Base-by-base conservation (phyloP, 2,888 invertebrate species). In the Rhopalosiphum nymphaeae region DNA sequence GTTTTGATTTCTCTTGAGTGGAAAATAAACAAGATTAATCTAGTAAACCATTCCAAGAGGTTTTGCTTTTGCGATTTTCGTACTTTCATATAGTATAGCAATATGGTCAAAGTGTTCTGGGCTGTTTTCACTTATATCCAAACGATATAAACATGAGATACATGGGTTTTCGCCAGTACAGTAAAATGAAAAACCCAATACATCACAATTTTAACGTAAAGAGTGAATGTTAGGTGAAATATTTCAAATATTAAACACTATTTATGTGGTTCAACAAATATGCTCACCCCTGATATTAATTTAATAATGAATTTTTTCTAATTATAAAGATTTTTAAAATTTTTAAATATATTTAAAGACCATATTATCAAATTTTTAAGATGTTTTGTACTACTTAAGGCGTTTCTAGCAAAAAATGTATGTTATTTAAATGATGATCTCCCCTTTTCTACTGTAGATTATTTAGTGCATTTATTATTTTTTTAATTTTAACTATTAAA, bases 211-310 rank as follows among this genome's bases (percentile, higher is more conserved):
- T 67, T n/a, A 16, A 67, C 5, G 67, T 26, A n/a, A n/a, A 67
- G 67, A 67, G 61, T 67, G n/a, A 67, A 67, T 61, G 29, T 29
- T 11, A 61, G 29, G 61, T 67, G n/a, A 67, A 67, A n/a, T 67
- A 67, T 67, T 67, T 67, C 67, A 67, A 67, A 67, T n/a, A 67
- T 67, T n/a, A n/a, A 67, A 67, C 67, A n/a, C n/a, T 67, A 53
- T 53, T 53, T 21, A 53, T 53, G 53, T 16, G 53, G 5, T 53
- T 53, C 21, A 53, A 53, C 5, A 21, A 53, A 53, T 21, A 53
- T 53, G 3, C 16, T 53, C 53, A 21, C 0, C 5, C 5, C 21
- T 53, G 21, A 16, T 53, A 21, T 53, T 53, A 3, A 53, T 53
- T 53, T 53, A 53, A 21, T 53, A 53, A 53, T 53, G 21, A 21